These are phyloP conservation scores for Drosophila pandora DNA, from an alignment of 1,140 invertebrate genomes.

Conservation along the genomic window DNA sequence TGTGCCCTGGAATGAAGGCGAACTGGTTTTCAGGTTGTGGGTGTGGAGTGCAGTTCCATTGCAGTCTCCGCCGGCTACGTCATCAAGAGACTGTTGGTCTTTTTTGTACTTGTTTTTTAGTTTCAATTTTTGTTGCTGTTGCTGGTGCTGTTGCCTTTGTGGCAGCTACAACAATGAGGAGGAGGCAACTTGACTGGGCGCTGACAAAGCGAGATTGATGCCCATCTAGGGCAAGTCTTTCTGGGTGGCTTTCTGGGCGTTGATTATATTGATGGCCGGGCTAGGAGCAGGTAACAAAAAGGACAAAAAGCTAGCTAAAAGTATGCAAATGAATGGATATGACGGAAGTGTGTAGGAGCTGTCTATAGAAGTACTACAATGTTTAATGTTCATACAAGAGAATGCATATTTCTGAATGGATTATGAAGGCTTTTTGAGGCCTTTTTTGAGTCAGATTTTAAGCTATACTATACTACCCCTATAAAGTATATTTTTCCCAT, in stretches of 20 bases:
- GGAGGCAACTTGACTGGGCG: slow-evolving; percentile 69
- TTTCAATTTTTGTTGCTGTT: slow-evolving; percentile 26
- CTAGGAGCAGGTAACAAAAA: slow-evolving; percentile 39
- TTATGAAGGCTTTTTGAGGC: background rate
- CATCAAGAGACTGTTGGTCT: slow-evolving; percentile 62
- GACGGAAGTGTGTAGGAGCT: no score
- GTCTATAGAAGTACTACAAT: background rate
- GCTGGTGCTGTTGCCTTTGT: slow-evolving; percentile 11
- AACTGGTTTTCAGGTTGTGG: slow-evolving; percentile 72
- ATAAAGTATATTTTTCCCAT: slow-evolving; percentile 30
- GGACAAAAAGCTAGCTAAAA: slow-evolving; percentile 7
- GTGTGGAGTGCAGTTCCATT: slow-evolving; percentile 49
- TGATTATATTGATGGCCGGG: slow-evolving; percentile 50
- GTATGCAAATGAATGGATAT: slow-evolving; percentile 22
- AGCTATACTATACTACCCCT: slow-evolving; percentile 1
- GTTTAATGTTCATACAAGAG: background rate
- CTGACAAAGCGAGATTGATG: slow-evolving; percentile 77
- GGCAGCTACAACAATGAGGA: slow-evolving; percentile 61
- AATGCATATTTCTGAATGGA: no score
- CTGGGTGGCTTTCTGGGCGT: slow-evolving; percentile 44
- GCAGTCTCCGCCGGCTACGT: slow-evolving; percentile 55
- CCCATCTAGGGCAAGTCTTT: slow-evolving; percentile 54
- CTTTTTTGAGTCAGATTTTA: background rate
- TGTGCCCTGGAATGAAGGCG: slow-evolving; percentile 55
- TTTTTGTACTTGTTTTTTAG: slow-evolving; percentile 4